Evolutionary conservation across 2,888 invertebrate species (phyloP), one percentile per base, ranked within the genome.

Genomic region (Elegia similella): DNA sequence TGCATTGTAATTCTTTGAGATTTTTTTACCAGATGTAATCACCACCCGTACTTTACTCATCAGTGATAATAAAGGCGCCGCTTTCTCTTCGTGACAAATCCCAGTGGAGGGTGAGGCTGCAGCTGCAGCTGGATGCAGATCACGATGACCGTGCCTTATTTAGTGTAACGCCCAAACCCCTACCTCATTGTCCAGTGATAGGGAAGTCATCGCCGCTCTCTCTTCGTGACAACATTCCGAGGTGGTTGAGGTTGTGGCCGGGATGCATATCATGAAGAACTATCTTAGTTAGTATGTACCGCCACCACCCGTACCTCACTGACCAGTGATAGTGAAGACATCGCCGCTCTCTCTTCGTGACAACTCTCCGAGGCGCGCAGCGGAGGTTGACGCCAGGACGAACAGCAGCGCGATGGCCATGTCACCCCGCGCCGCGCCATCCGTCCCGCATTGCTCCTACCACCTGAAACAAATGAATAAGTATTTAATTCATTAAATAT

Each of bases 261-360:
- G n/a, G n/a, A n/a, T n/a, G n/a, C n/a, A 23, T 2, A 23, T 23
- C 5, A 2, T 5, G 2, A 23, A 23, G 23, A 23, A 3, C 23
- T 23, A 23, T 23, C 17, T 17, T 47, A 16, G 43, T 23, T 38
- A 42, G 29, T 38, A 46, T 13, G 12, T 10, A 29, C 7, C 23
- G 12, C 46, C 43, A 12, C 38, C 42, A 52, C 42, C 42, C 38
- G 12, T 44, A 44, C 29, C 50, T 42, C 55, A 66, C 70, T 69
- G 58, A 88, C 90, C 86, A 59, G 75, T 72, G 48, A 91, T 72
- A 8, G 86, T 86, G 68, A 92, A 92, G 64, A 86, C 82, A 69
- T 92, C 92, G 44, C 92, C 92, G 15, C 81, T 73, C 62, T 92
- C 91, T 42, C 84, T 74, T 57, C 92, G 79, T 63, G 88, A 82